Percentiles rank a stretch among this genome's conserved stretches.
Conservation (phyloP, 2,797 vertebrate species). For the Sylvilagus floridanus region DNA sequence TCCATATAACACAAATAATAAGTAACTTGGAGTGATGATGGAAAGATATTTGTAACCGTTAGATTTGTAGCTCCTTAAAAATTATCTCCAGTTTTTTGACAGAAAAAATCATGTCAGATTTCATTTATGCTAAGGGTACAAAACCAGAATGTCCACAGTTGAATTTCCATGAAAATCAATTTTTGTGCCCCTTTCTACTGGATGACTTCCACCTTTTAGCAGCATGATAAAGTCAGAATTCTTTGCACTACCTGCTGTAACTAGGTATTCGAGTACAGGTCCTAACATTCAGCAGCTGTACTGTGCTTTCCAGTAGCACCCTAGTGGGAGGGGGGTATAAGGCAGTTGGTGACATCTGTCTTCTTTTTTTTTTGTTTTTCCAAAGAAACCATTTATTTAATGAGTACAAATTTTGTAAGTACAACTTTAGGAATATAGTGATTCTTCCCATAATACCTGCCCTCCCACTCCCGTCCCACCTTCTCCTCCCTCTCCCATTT, state of each 20-base stretch:
- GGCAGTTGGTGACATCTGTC: background rate
- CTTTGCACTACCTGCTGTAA: background rate
- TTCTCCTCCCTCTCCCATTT: too few species aligned
- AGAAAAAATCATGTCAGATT: background rate
- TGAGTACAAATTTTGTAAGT: too few species aligned
- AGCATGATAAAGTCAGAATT: background rate
- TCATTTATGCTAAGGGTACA: constrained; percentile 41
- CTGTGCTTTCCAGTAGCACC: background rate
- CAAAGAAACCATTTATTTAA: too few species aligned
- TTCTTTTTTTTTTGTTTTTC: background rate
- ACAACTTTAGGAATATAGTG: too few species aligned
- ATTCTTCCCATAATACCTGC: too few species aligned
- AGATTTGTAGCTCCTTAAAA: constrained; percentile 8
- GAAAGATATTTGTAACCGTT: constrained; percentile 17
- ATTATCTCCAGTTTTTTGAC: background rate
- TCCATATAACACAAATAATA: background rate
- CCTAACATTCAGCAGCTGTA: background rate
- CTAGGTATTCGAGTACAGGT: background rate
- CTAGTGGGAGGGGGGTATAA: background rate
- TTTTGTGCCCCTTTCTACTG: background rate
- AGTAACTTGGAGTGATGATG: background rate
- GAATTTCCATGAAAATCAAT: constrained; percentile 29
- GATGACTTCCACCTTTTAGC: background rate
- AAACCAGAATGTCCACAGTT: constrained; percentile 30
- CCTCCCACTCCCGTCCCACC: too few species aligned